Base-by-base conservation (phyloP, 1,140 invertebrate species). In the Lycorma delicatula region DNA sequence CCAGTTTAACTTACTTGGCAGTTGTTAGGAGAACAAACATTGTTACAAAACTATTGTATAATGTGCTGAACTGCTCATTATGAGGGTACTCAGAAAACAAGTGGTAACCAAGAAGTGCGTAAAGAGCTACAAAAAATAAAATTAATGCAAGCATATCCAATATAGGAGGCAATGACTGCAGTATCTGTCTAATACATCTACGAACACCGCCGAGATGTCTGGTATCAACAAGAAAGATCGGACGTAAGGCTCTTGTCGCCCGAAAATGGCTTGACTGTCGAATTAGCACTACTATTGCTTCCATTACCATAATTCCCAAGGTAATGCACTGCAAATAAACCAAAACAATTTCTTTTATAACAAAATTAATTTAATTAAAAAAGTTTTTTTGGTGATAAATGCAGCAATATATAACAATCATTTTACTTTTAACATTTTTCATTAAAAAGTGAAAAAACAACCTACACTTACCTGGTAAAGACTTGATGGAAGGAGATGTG, bases 1-100 rank as follows among this genome's bases (percentile, higher is more conserved):
- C n/a, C n/a, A n/a, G n/a, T n/a, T n/a, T n/a, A n/a, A n/a, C 84
- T 82, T 78, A 93, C 90, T 95, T 95, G 56, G 91, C 90, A 18
- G 91, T 93, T 0, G 92, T 95, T 0, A 94, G 75, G 18, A 95
- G 76, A 38, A 95, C 87, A 73, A 93, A 94, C 67, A 95, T 81
- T 67, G 84, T 93, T 60, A 94, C 85, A 72, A 93, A 93, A 60
- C 87, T 91, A 67, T 89, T 82, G 64, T 82, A 81, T 28, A 93
- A 75, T 1, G 87, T 86, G 46, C 73, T 72, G 68, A 93, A 93
- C 72, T 91, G 87, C 61, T 81, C 77, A 71, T 91, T 87, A 61
- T 81, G 79, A 28, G 82, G 75, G 65, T 86, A 79, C 60, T 74
- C 76, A 50, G 79, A 81, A 71, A 93, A 93, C 59, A 94, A 71